phyloP scores from a whole-genome alignment of 2,888 invertebrate genomes.

The Coremacera marginata region DNA sequence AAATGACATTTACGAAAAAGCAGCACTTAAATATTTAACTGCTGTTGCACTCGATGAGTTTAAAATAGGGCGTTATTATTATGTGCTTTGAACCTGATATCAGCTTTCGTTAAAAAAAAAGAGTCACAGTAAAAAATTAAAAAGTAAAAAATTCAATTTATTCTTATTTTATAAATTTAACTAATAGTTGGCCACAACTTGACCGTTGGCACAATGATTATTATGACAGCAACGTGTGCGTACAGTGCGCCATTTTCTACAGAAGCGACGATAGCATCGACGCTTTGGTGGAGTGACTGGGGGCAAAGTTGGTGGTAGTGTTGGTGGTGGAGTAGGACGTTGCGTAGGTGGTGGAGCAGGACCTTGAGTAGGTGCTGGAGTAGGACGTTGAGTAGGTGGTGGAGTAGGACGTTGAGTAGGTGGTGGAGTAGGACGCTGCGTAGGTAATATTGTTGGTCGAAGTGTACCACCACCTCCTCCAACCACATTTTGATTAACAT shows the following conservation, averaged over 20 bases:
- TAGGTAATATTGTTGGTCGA: constrained; percentile 27
- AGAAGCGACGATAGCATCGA: constrained; percentile 22
- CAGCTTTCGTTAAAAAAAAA: too few species aligned
- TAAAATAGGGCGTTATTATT: too few species aligned
- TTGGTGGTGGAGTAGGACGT: constrained; percentile 16
- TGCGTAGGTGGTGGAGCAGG: constrained; percentile 23
- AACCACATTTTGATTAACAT: too few species aligned
- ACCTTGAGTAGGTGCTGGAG: constrained; percentile 26
- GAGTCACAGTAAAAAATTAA: not conserved
- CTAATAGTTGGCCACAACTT: not conserved
- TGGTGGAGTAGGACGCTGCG: not conserved
- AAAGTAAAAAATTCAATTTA: not conserved
- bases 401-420: constrained; percentile 20
- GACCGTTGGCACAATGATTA: not conserved
- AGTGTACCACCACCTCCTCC: not conserved
- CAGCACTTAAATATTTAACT: too few species aligned
- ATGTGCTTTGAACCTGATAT: too few species aligned
- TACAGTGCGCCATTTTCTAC: not conserved
- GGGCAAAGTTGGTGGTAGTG: constrained; percentile 9
- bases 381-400: constrained; percentile 22
- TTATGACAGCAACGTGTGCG: not conserved
- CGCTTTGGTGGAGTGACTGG: constrained; percentile 42
- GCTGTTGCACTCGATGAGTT: too few species aligned
- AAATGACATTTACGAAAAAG: too few species aligned
- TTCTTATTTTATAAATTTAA: not conserved